A percentile compares a stretch with the other conserved stretches of the same genome.
These are phyloP conservation scores for Leucoma salicis DNA, from an alignment of 2,888 invertebrate species.

Conservation along the genomic window DNA sequence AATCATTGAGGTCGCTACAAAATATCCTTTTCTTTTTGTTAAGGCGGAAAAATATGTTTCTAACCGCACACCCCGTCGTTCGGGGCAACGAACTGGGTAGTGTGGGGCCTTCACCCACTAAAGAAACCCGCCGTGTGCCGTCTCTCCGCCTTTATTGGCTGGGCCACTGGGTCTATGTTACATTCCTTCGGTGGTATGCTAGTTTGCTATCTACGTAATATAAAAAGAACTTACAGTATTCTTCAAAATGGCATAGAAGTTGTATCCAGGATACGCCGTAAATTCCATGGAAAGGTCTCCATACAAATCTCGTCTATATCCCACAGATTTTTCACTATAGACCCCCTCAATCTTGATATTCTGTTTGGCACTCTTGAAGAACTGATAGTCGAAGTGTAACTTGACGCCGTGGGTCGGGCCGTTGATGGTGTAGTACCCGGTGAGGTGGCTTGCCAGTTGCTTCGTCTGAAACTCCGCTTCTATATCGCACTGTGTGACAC, in stretches of 20 bases:
- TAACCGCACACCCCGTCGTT: no score
- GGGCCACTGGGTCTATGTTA: no score
- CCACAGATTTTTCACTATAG: conserved; percentile 80
- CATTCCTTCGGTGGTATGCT: no score
- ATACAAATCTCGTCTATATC: conserved; percentile 81
- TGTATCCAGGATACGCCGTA: conserved; percentile 88
- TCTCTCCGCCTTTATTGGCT: no score
- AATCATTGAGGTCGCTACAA: no score
- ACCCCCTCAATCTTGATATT: conserved; percentile 74
- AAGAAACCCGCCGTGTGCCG: no score
- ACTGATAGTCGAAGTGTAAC: conserved; percentile 85
- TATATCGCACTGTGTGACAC: conserved; percentile 89
- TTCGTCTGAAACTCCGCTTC: conserved; percentile 90
- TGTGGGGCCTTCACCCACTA: no score
- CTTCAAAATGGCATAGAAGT: conserved; percentile 84
- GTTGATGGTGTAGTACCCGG: conserved; percentile 86
- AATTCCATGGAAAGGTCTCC: conserved; percentile 87
- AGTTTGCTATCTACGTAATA: no score
- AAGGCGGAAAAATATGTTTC: no score
- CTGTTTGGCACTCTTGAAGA: conserved; percentile 81
- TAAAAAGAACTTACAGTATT: conserved; percentile 84
- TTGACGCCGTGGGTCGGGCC: conserved; percentile 81
- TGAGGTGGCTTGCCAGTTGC: conserved; percentile 86
- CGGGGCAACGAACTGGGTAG: no score
- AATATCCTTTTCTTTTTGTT: no score